phyloP scores from a whole-genome alignment of 1,140 invertebrate species.

The Trigoniulus corallinus region DNA sequence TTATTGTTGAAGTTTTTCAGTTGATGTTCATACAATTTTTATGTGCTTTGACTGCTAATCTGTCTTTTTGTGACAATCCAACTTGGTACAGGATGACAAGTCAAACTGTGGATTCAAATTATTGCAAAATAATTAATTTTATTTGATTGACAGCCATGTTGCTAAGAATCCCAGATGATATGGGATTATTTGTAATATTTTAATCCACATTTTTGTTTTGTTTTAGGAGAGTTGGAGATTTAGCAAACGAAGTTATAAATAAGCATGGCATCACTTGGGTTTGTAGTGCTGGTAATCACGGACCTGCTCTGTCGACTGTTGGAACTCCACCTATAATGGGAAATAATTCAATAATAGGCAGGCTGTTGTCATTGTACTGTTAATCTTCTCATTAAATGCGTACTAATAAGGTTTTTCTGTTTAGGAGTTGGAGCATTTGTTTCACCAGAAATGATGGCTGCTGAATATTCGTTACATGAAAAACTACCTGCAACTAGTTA shows the following conservation, averaged over 20 bases:
- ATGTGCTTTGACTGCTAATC: too few relatives aligned
- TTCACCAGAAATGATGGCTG: slow-evolving; percentile 91
- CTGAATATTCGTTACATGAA: slow-evolving; percentile 78
- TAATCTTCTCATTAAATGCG: slow-evolving; percentile 2
- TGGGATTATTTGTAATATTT: slow-evolving; percentile 14
- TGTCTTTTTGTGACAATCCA: too few relatives aligned
- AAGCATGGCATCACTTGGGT: slow-evolving; percentile 86
- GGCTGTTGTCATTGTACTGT: slow-evolving; percentile 11
- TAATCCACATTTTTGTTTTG: slow-evolving; percentile 8
- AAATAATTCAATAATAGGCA: slow-evolving; percentile 62
- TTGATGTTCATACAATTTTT: too few relatives aligned
- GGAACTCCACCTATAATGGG: slow-evolving; percentile 80
- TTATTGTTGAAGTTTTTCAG: too few relatives aligned
- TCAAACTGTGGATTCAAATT: too few relatives aligned
- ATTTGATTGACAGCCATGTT: too few relatives aligned
- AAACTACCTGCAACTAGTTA: slow-evolving; percentile 69
- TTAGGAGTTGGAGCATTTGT: slow-evolving; percentile 86
- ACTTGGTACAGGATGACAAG: too few relatives aligned
- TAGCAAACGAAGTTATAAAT: slow-evolving; percentile 78
- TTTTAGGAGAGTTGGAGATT: slow-evolving; percentile 57
- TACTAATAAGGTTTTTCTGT: slow-evolving; percentile 9
- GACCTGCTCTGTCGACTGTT: slow-evolving; percentile 79
- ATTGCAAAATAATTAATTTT: too few relatives aligned
- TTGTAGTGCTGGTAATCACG: slow-evolving; percentile 83
- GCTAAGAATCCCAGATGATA: too few relatives aligned